Percentiles rank a stretch among this genome's conserved stretches.
Evolutionary conservation across 2,888 invertebrate species (phyloP).

Genomic region (Heliconius ismenius): DNA sequence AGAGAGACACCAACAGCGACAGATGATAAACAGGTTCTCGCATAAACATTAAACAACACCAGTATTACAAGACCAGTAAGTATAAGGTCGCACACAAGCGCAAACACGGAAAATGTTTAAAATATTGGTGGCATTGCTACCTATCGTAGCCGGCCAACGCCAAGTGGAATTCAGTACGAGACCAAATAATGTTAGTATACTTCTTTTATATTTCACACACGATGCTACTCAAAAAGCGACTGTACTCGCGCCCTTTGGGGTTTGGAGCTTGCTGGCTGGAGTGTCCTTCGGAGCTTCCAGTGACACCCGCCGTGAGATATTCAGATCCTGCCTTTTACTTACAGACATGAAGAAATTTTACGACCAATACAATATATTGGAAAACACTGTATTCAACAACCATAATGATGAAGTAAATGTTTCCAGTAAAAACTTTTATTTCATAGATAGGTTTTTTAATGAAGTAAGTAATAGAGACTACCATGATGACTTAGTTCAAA

Average conservation of each 20-base stretch:
- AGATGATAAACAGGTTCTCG: constrained; percentile 16
- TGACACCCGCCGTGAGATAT: constrained; percentile 48
- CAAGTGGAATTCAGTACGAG: constrained; percentile 64
- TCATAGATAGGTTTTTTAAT: neutral
- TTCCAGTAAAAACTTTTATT: neutral
- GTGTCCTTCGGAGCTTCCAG: constrained; percentile 67
- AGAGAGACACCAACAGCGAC: constrained; percentile 2
- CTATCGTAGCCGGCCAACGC: constrained; percentile 3
- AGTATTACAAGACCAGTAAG: constrained; percentile 16
- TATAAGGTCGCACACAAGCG: constrained; percentile 14
- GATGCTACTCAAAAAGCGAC: constrained; percentile 51
- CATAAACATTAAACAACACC: neutral
- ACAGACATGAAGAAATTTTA: constrained; percentile 10
- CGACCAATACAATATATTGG: constrained; percentile 1
- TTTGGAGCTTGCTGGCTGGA: constrained; percentile 75
- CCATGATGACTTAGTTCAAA: neutral
- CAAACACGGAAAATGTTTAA: constrained; percentile 26
- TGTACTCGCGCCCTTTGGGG: constrained; percentile 74
- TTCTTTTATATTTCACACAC: constrained; percentile 65
- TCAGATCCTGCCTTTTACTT: constrained; percentile 7
- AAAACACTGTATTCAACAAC: neutral
- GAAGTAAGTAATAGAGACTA: neutral
- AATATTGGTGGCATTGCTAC: constrained; percentile 25
- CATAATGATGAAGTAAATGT: neutral
- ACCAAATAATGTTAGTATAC: constrained; percentile 71